Evolutionary conservation across 2,888 invertebrate genomes (phyloP), one percentile per base, ranked within the genome.

Genomic region (Synergus japonicus): DNA sequence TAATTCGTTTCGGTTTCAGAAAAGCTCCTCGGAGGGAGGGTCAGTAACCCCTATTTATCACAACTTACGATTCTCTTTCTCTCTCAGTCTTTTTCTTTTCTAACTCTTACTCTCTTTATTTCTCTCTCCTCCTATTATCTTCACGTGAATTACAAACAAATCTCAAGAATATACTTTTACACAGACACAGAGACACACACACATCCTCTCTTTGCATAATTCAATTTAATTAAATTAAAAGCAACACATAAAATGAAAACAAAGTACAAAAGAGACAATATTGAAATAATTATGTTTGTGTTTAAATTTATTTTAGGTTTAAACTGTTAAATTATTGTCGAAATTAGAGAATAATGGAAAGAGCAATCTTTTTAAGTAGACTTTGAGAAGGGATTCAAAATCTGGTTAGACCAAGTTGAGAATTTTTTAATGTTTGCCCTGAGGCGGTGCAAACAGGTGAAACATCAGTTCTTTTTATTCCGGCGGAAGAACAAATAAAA

Each of bases 1-100:
- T 78, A 81, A 82, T 81, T 78, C 80, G 82, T 83, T 83, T 82
- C 54, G 76, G 60, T 64, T 76, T 65, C 69, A 66, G 79, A 60
- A 78, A 49, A 67, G 64, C 73, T 79, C 29, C 60, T 77, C 77
- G 76, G 83, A 81, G 79, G 78, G 66, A 83, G 85, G 89, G 89
- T 90, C 89, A 87, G 84, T 88, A 89, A 89, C 88, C 89, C 86
- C 86, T 83, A 85, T 89, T 89, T 89, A 89, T 90, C 89, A 87
- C 85, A 76, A 44, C 15, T 73, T 63, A 76, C 79, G 80, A 81
- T 78, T 83, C 83, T 79, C 82, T 80, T 81, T 82, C 69, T 76
- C 60, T 76, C 77, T 58, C 58, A 64, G 66, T 77, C 83, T 81
- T 81, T 81, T 76, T 79, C 78, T 54, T 54, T 15, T 54, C 73